phyloP scores from a whole-genome alignment of 2,113 vertebrate species.

The Antigone vipio region DNA sequence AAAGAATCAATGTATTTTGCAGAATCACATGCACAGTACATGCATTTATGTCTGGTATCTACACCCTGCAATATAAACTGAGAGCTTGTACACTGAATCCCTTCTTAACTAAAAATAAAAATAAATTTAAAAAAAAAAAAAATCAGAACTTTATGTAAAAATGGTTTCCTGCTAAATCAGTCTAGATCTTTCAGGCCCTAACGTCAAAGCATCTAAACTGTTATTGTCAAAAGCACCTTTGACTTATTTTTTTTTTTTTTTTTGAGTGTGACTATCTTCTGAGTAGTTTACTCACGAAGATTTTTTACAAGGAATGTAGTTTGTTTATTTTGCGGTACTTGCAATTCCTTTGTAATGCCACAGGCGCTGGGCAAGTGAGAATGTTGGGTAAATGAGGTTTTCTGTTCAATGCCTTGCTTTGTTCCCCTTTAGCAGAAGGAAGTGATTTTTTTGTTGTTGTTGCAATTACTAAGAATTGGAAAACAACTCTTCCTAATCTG shows the following conservation, averaged over 20 bases:
- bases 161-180: neutral
- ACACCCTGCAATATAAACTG: neutral
- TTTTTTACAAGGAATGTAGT: neutral
- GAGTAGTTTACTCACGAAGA: neutral
- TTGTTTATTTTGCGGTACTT: neutral
- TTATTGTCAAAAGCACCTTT: neutral
- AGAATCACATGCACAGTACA: neutral
- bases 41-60: neutral
- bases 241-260: neutral
- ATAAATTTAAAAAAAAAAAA: neutral
- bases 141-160: neutral
- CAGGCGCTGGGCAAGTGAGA: neutral
- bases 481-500: constrained; percentile 6
- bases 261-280: neutral
- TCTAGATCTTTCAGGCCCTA: neutral
- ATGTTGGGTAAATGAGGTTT: neutral
- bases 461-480: neutral
- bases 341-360: neutral
- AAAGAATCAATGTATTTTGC: neutral
- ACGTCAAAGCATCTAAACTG: neutral
- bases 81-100: neutral
- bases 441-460: neutral
- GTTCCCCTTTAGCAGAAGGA: neutral
- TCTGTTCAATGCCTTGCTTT: constrained; percentile 18
- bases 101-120: neutral